These are phyloP conservation scores for Oedothorax gibbosus DNA, from an alignment of 1,140 invertebrate species.

Conservation along the genomic window DNA sequence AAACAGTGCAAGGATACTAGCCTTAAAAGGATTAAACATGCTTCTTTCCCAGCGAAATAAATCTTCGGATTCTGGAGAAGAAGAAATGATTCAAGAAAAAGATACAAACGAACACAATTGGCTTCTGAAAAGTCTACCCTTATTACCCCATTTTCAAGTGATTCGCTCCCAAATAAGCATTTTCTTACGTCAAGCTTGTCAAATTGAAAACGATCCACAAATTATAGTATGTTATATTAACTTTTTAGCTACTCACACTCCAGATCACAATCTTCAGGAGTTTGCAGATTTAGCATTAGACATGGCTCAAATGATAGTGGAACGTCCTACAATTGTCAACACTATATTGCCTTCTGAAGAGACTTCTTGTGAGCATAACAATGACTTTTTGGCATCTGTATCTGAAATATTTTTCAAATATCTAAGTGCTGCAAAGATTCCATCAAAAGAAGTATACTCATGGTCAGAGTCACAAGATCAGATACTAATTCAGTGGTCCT, in stretches of 20 bases:
- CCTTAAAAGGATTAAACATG: constrained; percentile 77
- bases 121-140: constrained; percentile 78
- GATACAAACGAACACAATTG: constrained; percentile 71
- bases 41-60: constrained; percentile 72
- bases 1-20: constrained; percentile 79
- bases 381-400: constrained; percentile 77
- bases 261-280: constrained; percentile 74
- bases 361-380: constrained; percentile 55
- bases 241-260: constrained; percentile 82
- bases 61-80: constrained; percentile 67
- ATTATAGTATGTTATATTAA: constrained; percentile 90
- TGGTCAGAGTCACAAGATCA: constrained; percentile 69
- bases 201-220: constrained; percentile 88
- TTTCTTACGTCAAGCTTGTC: constrained; percentile 76
- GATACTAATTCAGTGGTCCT: constrained; percentile 83
- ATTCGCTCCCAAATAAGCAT: constrained; percentile 66
- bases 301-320: constrained; percentile 91
- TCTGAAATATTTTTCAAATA: constrained; percentile 83
- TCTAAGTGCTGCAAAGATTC: constrained; percentile 74
- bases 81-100: constrained; percentile 60
- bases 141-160: constrained; percentile 72
- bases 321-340: constrained; percentile 88
- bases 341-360: constrained; percentile 78
- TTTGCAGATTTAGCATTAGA: constrained; percentile 74
- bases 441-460: constrained; percentile 73